These are phyloP conservation scores for Cremastobaeus sp. DNA, from an alignment of 2,888 invertebrate species.

Conservation along the genomic window DNA sequence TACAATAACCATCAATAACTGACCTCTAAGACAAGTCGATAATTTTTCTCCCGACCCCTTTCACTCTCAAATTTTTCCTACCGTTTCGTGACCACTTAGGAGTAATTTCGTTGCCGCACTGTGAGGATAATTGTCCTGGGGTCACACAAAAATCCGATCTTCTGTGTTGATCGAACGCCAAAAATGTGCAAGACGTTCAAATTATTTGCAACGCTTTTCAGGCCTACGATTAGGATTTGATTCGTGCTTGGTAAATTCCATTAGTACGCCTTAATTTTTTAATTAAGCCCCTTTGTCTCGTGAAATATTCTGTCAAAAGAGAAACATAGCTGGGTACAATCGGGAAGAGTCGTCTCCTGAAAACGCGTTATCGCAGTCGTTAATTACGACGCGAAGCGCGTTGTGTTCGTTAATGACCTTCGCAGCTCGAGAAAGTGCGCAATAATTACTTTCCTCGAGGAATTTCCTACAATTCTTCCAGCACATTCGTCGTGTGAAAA, in stretches of 20 bases:
- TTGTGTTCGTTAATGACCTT: constrained; percentile 75
- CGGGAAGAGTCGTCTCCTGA: too few relatives aligned
- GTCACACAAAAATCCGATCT: too few relatives aligned
- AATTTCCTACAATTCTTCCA: constrained; percentile 64
- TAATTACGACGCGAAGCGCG: constrained; percentile 46
- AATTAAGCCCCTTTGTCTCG: too few relatives aligned
- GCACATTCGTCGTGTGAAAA: constrained; percentile 61
- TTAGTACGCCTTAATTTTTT: too few relatives aligned
- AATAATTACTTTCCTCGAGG: constrained; percentile 72
- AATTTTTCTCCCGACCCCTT: constrained; percentile 45
- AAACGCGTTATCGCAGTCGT: constrained; percentile 31
- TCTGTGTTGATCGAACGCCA: too few relatives aligned
- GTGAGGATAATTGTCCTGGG: too few relatives aligned
- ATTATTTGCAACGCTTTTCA: too few relatives aligned
- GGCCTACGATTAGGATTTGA: too few relatives aligned
- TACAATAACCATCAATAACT: constrained; percentile 46
- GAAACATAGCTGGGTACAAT: constrained; percentile 2
- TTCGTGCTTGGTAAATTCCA: too few relatives aligned
- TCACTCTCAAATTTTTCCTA: constrained; percentile 46
- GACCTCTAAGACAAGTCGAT: constrained; percentile 35
- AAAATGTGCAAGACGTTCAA: too few relatives aligned
- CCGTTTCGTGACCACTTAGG: constrained; percentile 38
- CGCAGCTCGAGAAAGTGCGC: constrained; percentile 70
- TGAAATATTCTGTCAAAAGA: too few relatives aligned
- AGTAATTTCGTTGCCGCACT: constrained; percentile 11